Evolutionary conservation across 2,888 invertebrate species (phyloP).

Genomic region (Drosophila rubida): DNA sequence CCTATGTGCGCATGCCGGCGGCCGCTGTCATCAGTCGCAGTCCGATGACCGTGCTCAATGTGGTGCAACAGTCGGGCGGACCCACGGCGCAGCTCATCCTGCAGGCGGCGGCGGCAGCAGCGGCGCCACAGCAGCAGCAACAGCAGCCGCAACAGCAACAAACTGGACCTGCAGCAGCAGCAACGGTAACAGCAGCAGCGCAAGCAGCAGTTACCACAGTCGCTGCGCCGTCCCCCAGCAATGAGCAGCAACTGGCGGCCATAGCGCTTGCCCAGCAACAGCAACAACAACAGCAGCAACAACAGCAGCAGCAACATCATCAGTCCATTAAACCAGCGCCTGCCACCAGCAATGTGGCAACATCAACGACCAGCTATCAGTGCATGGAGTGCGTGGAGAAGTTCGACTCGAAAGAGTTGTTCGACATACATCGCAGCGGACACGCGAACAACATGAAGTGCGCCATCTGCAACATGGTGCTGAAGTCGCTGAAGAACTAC

Average conservation of each 20-base stretch:
- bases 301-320: conserved; percentile 37
- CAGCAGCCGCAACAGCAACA: conserved; percentile 21
- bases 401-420: conserved; percentile 83
- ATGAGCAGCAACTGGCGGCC: conserved; percentile 45
- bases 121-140: conserved; percentile 24
- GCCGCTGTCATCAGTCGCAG: conserved; percentile 80
- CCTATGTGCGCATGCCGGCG: conserved; percentile 81
- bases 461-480: conserved; percentile 84
- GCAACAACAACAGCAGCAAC: conserved; percentile 31
- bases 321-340: conserved; percentile 42
- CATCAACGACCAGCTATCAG: conserved; percentile 75
- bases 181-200: conserved; percentile 16
- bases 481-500: conserved; percentile 84
- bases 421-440: conserved; percentile 84
- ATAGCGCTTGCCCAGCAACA: conserved; percentile 45
- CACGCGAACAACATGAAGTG: conserved; percentile 85
- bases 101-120: conserved; percentile 59
- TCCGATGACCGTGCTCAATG: conserved; percentile 81
- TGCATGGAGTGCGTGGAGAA: conserved; percentile 84
- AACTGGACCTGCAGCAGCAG: conserved; percentile 5
- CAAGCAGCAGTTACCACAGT: conserved; percentile 22
- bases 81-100: conserved; percentile 77
- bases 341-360: conserved; percentile 31
- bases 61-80: conserved; percentile 75
- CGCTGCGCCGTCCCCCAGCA: conserved; percentile 35